phyloP scores from a whole-genome alignment of 2,888 invertebrate genomes.

The Ryuthela nishihirai region DNA sequence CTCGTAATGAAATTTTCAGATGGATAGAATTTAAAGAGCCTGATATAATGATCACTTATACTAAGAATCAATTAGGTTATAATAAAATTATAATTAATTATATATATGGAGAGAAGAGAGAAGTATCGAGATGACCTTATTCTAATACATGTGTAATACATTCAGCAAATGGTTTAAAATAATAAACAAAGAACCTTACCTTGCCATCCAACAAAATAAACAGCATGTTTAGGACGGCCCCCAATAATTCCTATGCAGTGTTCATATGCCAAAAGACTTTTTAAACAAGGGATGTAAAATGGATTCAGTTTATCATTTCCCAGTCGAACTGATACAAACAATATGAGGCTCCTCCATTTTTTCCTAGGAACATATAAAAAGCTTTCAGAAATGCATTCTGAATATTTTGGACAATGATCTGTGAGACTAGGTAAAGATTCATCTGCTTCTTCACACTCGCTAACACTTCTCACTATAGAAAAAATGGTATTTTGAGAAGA shows the following conservation, averaged over 20 bases:
- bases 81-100: background rate
- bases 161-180: background rate
- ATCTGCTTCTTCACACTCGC: background rate
- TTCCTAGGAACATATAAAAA: conserved; percentile 4
- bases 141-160: background rate
- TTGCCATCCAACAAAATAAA: conserved; percentile 91
- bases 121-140: background rate
- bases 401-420: conserved; percentile 23
- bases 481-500: no score
- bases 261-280: conserved; percentile 66
- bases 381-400: conserved; percentile 22
- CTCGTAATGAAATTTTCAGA: no score
- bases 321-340: conserved; percentile 78
- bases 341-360: conserved; percentile 69
- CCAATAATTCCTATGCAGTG: conserved; percentile 89
- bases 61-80: background rate
- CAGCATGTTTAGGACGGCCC: conserved; percentile 85
- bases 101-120: background rate
- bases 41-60: no score
- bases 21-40: no score
- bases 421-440: background rate
- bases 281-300: conserved; percentile 76
- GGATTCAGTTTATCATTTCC: conserved; percentile 83
- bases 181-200: conserved; percentile 51
- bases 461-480: no score